Percentiles rank a stretch among this genome's conserved stretches.
phyloP scores from a whole-genome alignment of 2,113 vertebrate genomes.

The Tauraco erythrolophus region DNA sequence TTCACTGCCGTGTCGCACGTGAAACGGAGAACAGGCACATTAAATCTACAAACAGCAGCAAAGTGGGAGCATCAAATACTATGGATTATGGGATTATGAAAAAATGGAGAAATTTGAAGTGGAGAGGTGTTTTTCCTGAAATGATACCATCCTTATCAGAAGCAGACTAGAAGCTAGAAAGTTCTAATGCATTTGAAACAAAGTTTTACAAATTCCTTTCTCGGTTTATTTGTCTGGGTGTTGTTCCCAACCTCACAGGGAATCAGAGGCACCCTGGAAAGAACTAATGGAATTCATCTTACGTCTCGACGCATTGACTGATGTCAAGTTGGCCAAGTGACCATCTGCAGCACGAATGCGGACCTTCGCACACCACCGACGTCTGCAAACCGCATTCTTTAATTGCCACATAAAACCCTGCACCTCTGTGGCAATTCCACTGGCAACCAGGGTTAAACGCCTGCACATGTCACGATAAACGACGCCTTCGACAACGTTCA shows the following conservation, averaged over 20 bases:
- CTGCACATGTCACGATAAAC: not conserved
- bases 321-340: not conserved
- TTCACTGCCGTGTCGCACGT: not conserved
- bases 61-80: not conserved
- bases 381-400: not conserved
- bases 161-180: not conserved
- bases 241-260: not conserved
- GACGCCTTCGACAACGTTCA: not conserved
- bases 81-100: not conserved
- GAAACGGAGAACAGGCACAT: not conserved
- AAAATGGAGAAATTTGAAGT: not conserved
- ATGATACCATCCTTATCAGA: not conserved
- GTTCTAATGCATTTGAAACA: not conserved
- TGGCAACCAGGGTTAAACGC: not conserved
- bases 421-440: not conserved
- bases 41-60: not conserved
- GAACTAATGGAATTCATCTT: too few relatives aligned
- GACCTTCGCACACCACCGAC: not conserved
- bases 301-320: not conserved
- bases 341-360: not conserved
- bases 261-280: not conserved
- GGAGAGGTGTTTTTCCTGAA: not conserved
- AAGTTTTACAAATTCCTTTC: not conserved
- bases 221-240: not conserved
- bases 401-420: not conserved